Conservation (phyloP, 2,888 invertebrate species). For the Aquatica leii region DNA sequence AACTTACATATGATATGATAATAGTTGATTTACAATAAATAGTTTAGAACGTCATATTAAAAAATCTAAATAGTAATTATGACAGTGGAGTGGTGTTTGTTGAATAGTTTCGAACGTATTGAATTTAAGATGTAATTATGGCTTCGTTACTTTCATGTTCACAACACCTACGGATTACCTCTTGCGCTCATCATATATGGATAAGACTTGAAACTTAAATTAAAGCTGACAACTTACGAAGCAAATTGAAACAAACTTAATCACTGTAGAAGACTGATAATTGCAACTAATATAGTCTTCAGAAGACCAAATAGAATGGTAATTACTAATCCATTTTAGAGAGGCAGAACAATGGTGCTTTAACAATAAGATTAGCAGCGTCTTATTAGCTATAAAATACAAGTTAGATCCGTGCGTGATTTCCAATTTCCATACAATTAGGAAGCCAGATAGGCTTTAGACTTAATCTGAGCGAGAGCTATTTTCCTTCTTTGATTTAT, state of each 20-base stretch:
- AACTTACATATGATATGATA: too few relatives aligned
- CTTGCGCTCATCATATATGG: neutral
- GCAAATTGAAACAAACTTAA: slow-evolving; percentile 23
- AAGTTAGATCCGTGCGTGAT: slow-evolving; percentile 57
- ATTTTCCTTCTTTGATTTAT: slow-evolving; percentile 9
- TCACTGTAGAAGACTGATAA: slow-evolving; percentile 28
- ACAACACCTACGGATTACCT: neutral
- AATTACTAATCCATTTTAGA: slow-evolving; percentile 55
- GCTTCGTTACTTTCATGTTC: too few relatives aligned
- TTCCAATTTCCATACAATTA: slow-evolving; percentile 61
- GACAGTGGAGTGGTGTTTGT: too few relatives aligned
- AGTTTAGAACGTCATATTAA: too few relatives aligned
- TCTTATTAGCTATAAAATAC: slow-evolving; percentile 59
- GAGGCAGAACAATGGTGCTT: slow-evolving; percentile 51
- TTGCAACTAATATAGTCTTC: slow-evolving; percentile 41
- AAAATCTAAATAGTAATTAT: too few relatives aligned
- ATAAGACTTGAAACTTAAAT: neutral
- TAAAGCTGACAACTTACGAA: slow-evolving; percentile 9
- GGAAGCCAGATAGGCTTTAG: slow-evolving; percentile 56
- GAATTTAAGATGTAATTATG: too few relatives aligned
- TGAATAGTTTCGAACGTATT: too few relatives aligned
- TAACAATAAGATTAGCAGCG: slow-evolving; percentile 55
- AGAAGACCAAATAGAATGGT: slow-evolving; percentile 45
- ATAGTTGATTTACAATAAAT: too few relatives aligned
- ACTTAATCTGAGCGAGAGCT: slow-evolving; percentile 44